phyloP scores from a whole-genome alignment of 1,140 invertebrate genomes.

The Sycobia sp. region DNA sequence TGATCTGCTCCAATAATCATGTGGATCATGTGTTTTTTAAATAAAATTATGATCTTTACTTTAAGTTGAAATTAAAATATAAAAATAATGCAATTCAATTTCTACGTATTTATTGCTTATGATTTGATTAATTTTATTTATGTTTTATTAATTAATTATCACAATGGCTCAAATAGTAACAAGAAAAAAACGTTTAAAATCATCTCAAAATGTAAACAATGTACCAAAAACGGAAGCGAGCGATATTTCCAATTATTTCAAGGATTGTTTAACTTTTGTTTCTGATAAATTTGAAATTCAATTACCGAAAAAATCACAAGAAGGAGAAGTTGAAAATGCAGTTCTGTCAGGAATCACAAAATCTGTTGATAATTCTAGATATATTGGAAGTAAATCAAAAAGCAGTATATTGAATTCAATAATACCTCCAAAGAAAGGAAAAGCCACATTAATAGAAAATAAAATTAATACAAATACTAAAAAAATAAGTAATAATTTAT shows the following conservation, averaged over 20 bases:
- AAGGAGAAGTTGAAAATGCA: too few species aligned
- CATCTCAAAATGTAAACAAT: neutral
- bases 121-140: conserved; percentile 3
- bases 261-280: conserved; percentile 16
- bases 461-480: neutral
- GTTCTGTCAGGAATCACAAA: too few species aligned
- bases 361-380: neutral
- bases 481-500: neutral
- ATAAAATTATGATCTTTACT: too few species aligned
- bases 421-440: conserved; percentile 5
- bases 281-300: neutral
- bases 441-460: neutral
- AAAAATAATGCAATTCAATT: neutral
- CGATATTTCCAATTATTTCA: conserved; percentile 9
- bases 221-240: neutral
- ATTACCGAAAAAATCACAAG: neutral
- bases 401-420: neutral
- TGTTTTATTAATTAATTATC: neutral
- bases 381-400: neutral
- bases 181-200: conserved; percentile 18
- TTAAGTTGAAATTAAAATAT: too few species aligned
- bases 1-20: too few species aligned
- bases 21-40: too few species aligned
- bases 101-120: neutral
- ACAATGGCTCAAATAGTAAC: conserved; percentile 17